Conservation (phyloP, 2,797 vertebrate species). For the Cyprinella venusta region DNA sequence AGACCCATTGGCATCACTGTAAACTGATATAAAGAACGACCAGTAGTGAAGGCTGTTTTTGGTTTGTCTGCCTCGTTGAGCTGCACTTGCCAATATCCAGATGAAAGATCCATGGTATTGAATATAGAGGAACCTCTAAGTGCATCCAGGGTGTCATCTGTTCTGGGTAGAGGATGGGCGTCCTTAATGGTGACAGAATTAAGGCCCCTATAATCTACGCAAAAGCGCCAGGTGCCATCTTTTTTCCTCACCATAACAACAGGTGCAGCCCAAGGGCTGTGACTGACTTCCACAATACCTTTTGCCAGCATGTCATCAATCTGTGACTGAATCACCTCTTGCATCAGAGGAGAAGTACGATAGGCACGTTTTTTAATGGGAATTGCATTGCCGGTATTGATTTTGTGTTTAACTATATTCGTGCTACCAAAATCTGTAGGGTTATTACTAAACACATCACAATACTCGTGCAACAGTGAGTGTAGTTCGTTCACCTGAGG, state of each 20-base stretch:
- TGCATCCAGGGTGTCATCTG: conserved; percentile 50
- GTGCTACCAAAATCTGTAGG: conserved; percentile 41
- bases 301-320: conserved; percentile 36
- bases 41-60: conserved; percentile 50
- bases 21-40: conserved; percentile 34
- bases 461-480: background rate
- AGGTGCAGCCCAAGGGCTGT: conserved; percentile 49
- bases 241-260: conserved; percentile 43
- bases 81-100: conserved; percentile 50
- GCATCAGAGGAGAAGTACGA: conserved; percentile 39
- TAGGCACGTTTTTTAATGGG: conserved; percentile 32
- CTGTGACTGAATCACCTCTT: conserved; percentile 50
- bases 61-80: conserved; percentile 41
- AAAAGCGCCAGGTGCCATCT: conserved; percentile 31
- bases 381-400: conserved; percentile 13
- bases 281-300: conserved; percentile 41
- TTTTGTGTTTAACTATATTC: conserved; percentile 34
- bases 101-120: conserved; percentile 31
- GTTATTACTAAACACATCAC: conserved; percentile 3
- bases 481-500: conserved; percentile 10
- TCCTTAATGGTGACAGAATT: conserved; percentile 48
- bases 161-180: conserved; percentile 47
- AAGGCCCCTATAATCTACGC: conserved; percentile 45
- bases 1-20: conserved; percentile 34
- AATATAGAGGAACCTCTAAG: conserved; percentile 35